phyloP scores from a whole-genome alignment of 1,140 invertebrate genomes.

The Liolophura sinensis region DNA sequence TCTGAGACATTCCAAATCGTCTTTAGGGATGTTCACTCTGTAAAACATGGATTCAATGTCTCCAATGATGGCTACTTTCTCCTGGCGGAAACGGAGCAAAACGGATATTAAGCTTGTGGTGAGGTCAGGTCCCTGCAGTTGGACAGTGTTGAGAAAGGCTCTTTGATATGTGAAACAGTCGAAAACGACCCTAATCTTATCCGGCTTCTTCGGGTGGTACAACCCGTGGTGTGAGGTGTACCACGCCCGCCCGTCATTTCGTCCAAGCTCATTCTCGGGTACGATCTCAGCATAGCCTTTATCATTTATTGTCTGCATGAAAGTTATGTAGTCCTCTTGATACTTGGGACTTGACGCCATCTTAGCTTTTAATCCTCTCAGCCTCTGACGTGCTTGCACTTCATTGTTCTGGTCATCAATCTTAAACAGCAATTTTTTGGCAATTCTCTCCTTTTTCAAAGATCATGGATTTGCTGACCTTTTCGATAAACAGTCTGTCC shows the following conservation, averaged over 20 bases:
- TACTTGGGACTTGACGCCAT: too few species aligned
- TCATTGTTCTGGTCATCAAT: too few species aligned
- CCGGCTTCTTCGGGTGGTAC: conserved; percentile 23
- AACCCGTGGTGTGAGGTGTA: conserved; percentile 30
- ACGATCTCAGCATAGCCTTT: background rate
- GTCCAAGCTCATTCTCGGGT: too few species aligned
- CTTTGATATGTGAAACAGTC: conserved; percentile 24
- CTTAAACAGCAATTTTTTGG: too few species aligned
- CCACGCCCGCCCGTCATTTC: conserved; percentile 17
- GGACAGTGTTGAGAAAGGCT: conserved; percentile 18
- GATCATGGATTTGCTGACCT: too few species aligned
- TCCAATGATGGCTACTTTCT: conserved; percentile 20
- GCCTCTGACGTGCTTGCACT: too few species aligned
- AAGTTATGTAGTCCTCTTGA: background rate
- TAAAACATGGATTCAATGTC: too few species aligned
- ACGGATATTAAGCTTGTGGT: conserved; percentile 24
- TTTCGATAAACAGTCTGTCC: too few species aligned
- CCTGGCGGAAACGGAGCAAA: conserved; percentile 16
- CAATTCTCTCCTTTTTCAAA: too few species aligned
- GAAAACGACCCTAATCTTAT: conserved; percentile 30
- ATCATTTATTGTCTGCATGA: background rate
- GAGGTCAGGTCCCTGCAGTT: conserved; percentile 27
- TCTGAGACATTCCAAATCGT: background rate
- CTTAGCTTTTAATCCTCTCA: too few species aligned
- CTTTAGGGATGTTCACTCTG: background rate